phyloP scores from a whole-genome alignment of 2,888 invertebrate genomes.

The Cephus runcator region DNA sequence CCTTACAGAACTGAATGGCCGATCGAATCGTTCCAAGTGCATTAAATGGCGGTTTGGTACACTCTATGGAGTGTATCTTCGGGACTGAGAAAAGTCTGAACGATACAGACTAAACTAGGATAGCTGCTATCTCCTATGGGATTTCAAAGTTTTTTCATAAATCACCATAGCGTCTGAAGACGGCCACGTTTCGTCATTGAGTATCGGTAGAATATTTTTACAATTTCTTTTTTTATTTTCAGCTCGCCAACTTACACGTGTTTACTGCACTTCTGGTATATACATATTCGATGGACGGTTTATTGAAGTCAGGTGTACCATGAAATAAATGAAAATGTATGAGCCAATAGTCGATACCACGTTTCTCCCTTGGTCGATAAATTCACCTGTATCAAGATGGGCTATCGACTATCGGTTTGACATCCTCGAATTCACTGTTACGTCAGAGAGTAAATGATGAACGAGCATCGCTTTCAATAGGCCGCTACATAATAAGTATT shows the following conservation, averaged over 20 bases:
- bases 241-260: not conserved
- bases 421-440: not conserved
- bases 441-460: not conserved
- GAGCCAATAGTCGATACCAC: not conserved
- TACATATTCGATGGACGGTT: not conserved
- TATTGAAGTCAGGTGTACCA: not conserved
- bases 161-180: not conserved
- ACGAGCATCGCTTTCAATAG: not conserved
- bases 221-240: not conserved
- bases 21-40: conserved; percentile 16
- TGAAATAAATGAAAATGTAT: not conserved
- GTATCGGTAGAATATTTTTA: not conserved
- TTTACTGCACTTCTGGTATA: not conserved
- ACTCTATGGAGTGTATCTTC: conserved; percentile 4
- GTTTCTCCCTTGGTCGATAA: not conserved
- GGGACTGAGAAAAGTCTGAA: not conserved
- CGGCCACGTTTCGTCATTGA: not conserved
- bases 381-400: not conserved
- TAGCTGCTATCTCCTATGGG: not conserved
- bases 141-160: not conserved
- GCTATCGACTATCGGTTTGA: not conserved
- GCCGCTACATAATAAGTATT: not conserved
- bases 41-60: conserved; percentile 15
- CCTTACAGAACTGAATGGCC: conserved; percentile 10
- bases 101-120: not conserved